phyloP scores from a whole-genome alignment of 2,113 vertebrate genomes.

The Australoheros scitulus region DNA sequence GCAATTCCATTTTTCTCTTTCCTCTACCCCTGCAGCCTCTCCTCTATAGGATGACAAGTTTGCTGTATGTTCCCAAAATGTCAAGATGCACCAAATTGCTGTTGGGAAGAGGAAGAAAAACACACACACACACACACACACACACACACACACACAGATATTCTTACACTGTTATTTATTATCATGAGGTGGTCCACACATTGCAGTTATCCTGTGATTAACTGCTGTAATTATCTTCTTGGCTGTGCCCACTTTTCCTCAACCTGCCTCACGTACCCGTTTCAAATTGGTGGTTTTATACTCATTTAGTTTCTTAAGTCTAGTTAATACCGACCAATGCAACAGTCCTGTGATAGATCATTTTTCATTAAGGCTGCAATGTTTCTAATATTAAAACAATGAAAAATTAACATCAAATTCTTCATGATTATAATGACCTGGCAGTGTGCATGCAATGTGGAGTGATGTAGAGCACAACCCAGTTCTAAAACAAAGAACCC shows the following conservation, averaged over 20 bases:
- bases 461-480: not conserved
- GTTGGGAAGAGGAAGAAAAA: not conserved
- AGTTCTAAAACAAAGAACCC: not conserved
- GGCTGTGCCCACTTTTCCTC: not conserved
- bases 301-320: not conserved
- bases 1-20: not conserved
- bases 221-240: slow-evolving; percentile 2
- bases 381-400: too few species aligned
- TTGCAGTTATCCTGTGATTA: not conserved
- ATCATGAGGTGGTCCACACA: not conserved
- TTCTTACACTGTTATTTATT: not conserved
- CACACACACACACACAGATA: not conserved
- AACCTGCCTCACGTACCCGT: not conserved
- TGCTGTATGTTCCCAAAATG: not conserved
- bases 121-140: too few species aligned
- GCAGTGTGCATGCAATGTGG: not conserved
- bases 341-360: rapidly evolving
- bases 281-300: not conserved
- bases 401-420: not conserved
- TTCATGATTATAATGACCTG: not conserved
- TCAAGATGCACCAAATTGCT: not conserved
- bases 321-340: not conserved
- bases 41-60: not conserved
- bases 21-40: not conserved
- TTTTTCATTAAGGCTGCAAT: too few species aligned